These are phyloP conservation scores for Acanthosepion esculentum DNA, from an alignment of 2,888 invertebrate species.

Conservation along the genomic window DNA sequence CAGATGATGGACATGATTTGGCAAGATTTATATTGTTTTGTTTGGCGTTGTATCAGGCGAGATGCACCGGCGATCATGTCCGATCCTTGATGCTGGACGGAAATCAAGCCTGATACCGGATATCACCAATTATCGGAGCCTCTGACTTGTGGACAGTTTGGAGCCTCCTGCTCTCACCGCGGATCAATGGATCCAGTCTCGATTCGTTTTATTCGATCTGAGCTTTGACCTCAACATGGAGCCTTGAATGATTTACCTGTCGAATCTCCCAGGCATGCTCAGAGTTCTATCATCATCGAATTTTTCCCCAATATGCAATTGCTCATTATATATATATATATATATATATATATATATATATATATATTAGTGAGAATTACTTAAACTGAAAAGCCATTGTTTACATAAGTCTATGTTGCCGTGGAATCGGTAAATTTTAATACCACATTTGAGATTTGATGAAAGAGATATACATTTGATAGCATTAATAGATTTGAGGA, in stretches of 20 bases:
- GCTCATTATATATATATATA: neutral
- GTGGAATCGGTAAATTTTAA: no score
- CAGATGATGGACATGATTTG: neutral
- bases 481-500: no score
- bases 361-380: neutral
- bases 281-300: neutral
- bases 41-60: neutral
- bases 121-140: conserved; percentile 17
- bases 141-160: conserved; percentile 33
- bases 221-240: neutral
- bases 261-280: neutral
- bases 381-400: no score
- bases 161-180: neutral
- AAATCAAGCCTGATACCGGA: conserved; percentile 11
- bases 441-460: no score
- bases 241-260: neutral
- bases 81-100: neutral
- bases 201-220: neutral
- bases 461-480: no score
- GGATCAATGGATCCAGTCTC: neutral
- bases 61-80: conserved; percentile 17
- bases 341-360: neutral
- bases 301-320: neutral
- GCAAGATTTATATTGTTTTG: neutral
- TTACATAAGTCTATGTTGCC: no score